phyloP scores from a whole-genome alignment of 2,113 vertebrate species.

The Deroptyus accipitrinus region DNA sequence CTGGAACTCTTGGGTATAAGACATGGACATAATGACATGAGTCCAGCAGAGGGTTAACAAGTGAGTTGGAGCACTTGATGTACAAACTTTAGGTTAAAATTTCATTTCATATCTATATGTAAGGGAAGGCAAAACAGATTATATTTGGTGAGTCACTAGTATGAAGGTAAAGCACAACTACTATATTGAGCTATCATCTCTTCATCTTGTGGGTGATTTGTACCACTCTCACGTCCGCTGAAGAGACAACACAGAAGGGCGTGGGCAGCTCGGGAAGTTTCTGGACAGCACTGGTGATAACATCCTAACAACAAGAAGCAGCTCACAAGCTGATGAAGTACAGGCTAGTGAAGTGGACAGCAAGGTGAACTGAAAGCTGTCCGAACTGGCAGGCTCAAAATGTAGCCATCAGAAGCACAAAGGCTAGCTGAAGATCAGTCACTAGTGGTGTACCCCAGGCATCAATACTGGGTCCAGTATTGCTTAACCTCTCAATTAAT shows the following conservation, averaged over 20 bases:
- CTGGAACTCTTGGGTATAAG: not conserved
- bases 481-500: not conserved
- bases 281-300: not conserved
- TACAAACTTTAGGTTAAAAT: not conserved
- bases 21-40: not conserved
- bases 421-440: not conserved
- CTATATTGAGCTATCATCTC: not conserved
- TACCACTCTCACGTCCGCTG: not conserved
- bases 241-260: not conserved
- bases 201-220: not conserved
- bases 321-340: not conserved
- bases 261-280: not conserved
- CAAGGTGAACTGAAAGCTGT: not conserved
- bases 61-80: not conserved
- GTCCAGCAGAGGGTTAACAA: not conserved
- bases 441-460: not conserved
- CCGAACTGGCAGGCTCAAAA: not conserved
- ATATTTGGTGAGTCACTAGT: not conserved
- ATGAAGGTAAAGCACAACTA: not conserved
- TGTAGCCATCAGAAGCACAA: not conserved
- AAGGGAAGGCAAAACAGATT: not conserved
- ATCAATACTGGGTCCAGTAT: not conserved
- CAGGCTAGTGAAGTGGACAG: not conserved
- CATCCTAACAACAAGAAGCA: not conserved
- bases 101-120: not conserved